A percentile compares a stretch with the other conserved stretches of the same genome.
phyloP scores from a whole-genome alignment of 2,113 vertebrate genomes.

The Rhombomys opimus region DNA sequence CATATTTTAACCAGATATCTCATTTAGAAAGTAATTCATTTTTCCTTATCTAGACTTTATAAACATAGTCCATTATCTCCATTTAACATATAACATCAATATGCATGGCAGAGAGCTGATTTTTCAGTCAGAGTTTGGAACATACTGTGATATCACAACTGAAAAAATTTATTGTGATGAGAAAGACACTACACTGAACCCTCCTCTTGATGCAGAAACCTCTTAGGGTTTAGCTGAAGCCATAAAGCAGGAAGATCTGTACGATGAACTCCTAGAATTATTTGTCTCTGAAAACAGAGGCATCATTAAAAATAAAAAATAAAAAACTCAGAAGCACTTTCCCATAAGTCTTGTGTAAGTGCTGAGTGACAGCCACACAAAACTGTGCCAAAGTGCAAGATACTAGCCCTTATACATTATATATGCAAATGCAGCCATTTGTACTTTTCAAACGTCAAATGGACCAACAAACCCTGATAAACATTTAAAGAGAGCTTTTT shows the following conservation, averaged over 20 bases:
- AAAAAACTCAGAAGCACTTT: conserved; percentile 39
- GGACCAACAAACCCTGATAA: not conserved
- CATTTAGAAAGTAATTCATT: not conserved
- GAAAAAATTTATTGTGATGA: not conserved
- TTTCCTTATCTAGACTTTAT: not conserved
- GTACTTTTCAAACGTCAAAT: not conserved
- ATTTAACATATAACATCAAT: not conserved
- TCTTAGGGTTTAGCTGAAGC: conserved; percentile 7
- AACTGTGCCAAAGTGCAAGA: conserved; percentile 34
- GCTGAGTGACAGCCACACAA: not conserved
- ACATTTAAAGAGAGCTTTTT: not conserved
- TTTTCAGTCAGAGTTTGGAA: conserved; percentile 52
- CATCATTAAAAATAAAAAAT: not conserved
- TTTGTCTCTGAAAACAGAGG: conserved; percentile 59
- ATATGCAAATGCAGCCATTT: conserved; percentile 7
- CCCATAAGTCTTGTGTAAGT: conserved; percentile 43
- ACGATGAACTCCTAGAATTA: conserved; percentile 22
- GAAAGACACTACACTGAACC: not conserved
- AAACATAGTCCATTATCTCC: not conserved
- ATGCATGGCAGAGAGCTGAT: not conserved
- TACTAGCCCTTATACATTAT: conserved; percentile 41
- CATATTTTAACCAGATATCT: conserved; percentile 20
- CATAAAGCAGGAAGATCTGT: conserved; percentile 28
- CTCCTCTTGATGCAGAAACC: not conserved
- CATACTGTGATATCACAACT: not conserved